Evolutionary conservation across 2,797 vertebrate species (phyloP).

Genomic region (Streptopelia turtur): DNA sequence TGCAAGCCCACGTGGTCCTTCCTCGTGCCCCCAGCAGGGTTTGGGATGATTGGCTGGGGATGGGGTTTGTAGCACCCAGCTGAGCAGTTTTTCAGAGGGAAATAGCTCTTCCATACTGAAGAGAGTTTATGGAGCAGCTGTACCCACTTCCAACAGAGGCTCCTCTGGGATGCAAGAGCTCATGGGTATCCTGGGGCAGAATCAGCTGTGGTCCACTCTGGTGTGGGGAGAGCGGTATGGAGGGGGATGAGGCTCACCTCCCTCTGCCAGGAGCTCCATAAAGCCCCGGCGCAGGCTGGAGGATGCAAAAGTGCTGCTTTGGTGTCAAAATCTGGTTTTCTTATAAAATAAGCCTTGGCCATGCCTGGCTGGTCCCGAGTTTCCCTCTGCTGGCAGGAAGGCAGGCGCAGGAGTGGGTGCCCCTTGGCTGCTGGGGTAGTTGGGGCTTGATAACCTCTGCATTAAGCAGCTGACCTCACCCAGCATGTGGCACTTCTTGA

Average conservation of each 20-base stretch:
- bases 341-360: not conserved
- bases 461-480: not conserved
- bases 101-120: not conserved
- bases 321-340: not conserved
- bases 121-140: not conserved
- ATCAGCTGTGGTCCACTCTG: not conserved
- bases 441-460: not conserved
- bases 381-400: not conserved
- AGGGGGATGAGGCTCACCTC: not conserved
- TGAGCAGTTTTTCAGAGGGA: not conserved
- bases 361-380: not conserved
- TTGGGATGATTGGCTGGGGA: not conserved
- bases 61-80: not conserved
- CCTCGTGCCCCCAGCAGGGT: not conserved
- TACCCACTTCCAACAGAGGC: rapidly evolving
- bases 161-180: not conserved
- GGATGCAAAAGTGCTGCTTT: not conserved
- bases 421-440: rapidly evolving
- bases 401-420: not conserved
- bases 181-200: not conserved
- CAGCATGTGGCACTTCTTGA: rapidly evolving
- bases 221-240: not conserved
- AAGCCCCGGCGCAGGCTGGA: not conserved
- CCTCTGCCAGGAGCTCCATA: rapidly evolving
- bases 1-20: rapidly evolving